Evolutionary conservation across 2,888 invertebrate species (phyloP).

Genomic region (Metacarcinus magister): DNA sequence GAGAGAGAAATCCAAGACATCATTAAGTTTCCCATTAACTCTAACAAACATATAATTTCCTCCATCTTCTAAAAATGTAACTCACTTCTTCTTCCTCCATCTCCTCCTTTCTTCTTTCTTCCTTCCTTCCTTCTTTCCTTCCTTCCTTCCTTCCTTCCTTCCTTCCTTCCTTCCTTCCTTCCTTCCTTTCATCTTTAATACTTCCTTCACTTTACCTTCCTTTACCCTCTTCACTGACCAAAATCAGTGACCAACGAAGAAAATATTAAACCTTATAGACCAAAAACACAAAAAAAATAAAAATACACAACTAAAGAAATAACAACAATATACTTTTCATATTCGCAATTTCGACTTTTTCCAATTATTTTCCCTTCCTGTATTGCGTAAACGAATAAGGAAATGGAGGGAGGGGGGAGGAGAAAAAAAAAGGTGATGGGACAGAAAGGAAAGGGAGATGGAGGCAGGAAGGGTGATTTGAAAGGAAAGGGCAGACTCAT

Average conservation of each 20-base stretch:
- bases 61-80: conserved; percentile 4
- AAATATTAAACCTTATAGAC: neutral
- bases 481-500: neutral
- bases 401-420: neutral
- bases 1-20: neutral
- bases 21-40: conserved; percentile 38
- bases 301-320: neutral
- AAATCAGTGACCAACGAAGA: neutral
- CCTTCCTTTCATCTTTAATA: neutral
- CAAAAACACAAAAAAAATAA: neutral
- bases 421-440: neutral
- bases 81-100: neutral
- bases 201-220: neutral
- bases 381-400: neutral
- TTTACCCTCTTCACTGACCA: neutral
- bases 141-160: neutral
- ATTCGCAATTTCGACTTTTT: neutral
- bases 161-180: neutral
- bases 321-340: neutral
- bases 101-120: neutral
- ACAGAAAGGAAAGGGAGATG: neutral
- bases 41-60: conserved; percentile 37
- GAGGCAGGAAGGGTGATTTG: neutral
- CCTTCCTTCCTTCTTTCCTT: neutral
- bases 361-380: neutral